These are phyloP conservation scores for Paralvinella palmiformis DNA, from an alignment of 1,140 invertebrate species.

Conservation along the genomic window DNA sequence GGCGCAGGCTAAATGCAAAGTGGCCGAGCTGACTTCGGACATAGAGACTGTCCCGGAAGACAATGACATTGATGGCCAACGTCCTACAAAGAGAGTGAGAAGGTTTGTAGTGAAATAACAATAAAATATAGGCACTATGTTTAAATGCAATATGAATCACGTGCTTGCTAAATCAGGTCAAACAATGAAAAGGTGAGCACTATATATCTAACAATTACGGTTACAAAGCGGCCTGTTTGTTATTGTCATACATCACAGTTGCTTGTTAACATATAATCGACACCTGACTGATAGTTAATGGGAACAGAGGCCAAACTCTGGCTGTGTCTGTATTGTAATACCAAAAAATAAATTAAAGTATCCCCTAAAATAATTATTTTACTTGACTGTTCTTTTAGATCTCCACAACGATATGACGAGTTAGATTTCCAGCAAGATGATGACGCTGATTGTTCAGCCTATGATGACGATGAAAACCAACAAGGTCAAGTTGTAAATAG, in stretches of 20 bases:
- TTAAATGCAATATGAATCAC: not conserved
- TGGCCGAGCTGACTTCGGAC: not conserved
- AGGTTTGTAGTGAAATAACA: not conserved
- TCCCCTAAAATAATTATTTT: not conserved
- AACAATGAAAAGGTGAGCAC: not conserved
- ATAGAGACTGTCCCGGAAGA: slow-evolving; percentile 1
- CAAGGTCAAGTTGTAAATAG: not conserved
- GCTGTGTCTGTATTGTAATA: too few relatives aligned
- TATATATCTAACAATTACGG: not conserved
- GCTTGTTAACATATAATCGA: not conserved
- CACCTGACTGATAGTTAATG: too few relatives aligned
- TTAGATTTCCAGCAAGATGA: not conserved
- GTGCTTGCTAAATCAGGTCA: not conserved
- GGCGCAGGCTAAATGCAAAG: not conserved
- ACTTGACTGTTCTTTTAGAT: not conserved
- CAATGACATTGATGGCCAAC: not conserved
- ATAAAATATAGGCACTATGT: not conserved
- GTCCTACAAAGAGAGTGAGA: not conserved
- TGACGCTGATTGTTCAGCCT: not conserved
- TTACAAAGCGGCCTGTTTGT: slow-evolving; percentile 3
- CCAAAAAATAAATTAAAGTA: too few relatives aligned
- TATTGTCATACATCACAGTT: slow-evolving; percentile 4
- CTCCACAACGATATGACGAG: slow-evolving; percentile 2
- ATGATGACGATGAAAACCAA: not conserved
- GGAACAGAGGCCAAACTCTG: too few relatives aligned